Base-by-base conservation (phyloP, 2,888 invertebrate genomes). In the Trachelus iudaicus region DNA sequence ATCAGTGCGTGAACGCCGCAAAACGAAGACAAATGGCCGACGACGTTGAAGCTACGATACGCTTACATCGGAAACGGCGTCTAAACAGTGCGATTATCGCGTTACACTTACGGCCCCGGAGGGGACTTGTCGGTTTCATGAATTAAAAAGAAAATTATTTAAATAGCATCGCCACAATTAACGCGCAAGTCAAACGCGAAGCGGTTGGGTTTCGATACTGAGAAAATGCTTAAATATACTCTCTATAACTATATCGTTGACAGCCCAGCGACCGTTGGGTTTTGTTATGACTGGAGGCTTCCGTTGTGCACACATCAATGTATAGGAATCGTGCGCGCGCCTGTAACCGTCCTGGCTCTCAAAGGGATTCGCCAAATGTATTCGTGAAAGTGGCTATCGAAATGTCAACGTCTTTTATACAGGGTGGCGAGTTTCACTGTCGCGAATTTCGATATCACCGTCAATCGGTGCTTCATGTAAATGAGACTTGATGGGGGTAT, bases 1-100 rank as follows among this genome's bases (percentile, higher is more conserved):
- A 86, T 86, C 87, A 83, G 86, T 86, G 84, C 84, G 83, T 83
- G 87, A 86, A 86, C 87, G 81, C 83, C 75, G 85, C 83, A 87
- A 87, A 87, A 87, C 86, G 87, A 87, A 85, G 86, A 87, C 85
- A 85, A 85, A 85, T 85, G 81, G 83, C 79, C 73, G 69, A 79
- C 81, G 80, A 78, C 81, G 81, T 80, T 79, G 76, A 79, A 79
- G 81, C 79, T 78, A 77, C 83, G 82, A 86, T 85, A 83, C 83
- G 81, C 79, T 84, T 83, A 80, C 83, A 81, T 84, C 84, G 82
- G 85, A 84, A 86, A 82, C 76, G 35, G 81, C 82, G 82, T 82
- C 82, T 80, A 80, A 82, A 86, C 83, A 83, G 85, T 85, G 79
- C 87, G 89, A 56, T 56, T 56, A 56, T 56, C 56, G 56, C 56